phyloP scores from a whole-genome alignment of 2,113 vertebrate genomes.

The Suricata suricatta region DNA sequence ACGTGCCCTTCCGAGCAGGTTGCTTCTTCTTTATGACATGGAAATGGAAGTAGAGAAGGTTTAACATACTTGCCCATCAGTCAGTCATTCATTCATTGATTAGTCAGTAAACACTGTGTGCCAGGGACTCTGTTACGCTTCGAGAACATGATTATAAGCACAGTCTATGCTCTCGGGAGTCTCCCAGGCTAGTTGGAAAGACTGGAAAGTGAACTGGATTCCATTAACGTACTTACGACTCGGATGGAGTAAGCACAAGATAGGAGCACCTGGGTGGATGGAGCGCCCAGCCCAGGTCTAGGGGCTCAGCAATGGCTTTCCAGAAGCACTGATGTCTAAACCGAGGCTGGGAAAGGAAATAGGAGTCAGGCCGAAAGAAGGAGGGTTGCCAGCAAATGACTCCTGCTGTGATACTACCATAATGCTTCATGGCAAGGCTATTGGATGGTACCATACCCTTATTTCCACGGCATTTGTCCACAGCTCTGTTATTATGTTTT shows the following conservation, averaged over 20 bases:
- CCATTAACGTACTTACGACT: not conserved
- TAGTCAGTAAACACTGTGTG: not conserved
- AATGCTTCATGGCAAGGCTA: not conserved
- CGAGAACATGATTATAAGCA: not conserved
- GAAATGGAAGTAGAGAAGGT: not conserved
- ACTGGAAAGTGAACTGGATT: constrained; percentile 5
- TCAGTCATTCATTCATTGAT: not conserved
- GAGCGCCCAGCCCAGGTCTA: not conserved
- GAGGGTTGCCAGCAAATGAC: not conserved
- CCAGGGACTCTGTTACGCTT: not conserved
- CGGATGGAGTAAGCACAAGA: not conserved
- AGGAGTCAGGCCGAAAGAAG: not conserved
- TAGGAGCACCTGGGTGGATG: not conserved
- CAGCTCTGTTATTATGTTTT: not conserved
- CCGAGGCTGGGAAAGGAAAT: not conserved
- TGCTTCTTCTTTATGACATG: constrained; percentile 22
- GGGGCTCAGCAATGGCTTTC: not conserved
- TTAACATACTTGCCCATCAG: not conserved
- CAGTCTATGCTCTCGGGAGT: not conserved
- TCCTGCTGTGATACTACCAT: not conserved
- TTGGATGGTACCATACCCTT: not conserved
- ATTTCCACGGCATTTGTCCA: not conserved
- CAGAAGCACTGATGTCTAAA: not conserved
- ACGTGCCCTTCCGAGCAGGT: not conserved
- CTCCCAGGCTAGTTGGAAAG: not conserved